phyloP scores from a whole-genome alignment of 2,113 vertebrate species.

The Cheirogaleus medius region DNA sequence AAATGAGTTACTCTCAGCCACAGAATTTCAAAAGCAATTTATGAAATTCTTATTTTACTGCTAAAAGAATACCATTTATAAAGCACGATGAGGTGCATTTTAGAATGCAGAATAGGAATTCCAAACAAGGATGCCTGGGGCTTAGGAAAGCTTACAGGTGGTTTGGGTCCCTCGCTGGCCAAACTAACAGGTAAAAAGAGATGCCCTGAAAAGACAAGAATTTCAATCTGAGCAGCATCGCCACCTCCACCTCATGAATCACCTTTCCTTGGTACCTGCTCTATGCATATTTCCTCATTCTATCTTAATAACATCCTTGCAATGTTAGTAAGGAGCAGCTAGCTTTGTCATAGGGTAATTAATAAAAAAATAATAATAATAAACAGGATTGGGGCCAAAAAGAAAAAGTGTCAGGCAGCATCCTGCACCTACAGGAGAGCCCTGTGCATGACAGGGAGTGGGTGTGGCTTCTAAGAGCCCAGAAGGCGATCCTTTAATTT shows the following conservation, averaged over 20 bases:
- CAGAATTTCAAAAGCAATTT: background rate
- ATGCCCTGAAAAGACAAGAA: background rate
- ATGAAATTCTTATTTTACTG: background rate
- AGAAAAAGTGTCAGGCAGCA: background rate
- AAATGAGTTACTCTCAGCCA: background rate
- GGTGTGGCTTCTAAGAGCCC: background rate
- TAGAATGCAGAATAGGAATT: background rate
- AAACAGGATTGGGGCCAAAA: background rate
- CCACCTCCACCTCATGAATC: no score
- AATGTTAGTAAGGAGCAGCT: background rate
- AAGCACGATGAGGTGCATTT: accelerated
- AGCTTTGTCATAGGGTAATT: background rate
- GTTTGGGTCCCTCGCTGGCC: background rate
- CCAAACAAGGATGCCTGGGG: background rate
- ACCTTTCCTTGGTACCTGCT: no score
- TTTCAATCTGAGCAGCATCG: accelerated
- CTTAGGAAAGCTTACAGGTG: background rate
- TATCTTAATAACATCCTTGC: background rate
- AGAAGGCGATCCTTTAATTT: background rate
- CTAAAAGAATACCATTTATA: background rate
- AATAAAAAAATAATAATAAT: background rate
- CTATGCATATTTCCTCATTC: background rate
- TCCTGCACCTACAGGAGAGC: no score
- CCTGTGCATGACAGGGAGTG: background rate
- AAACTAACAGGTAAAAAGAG: background rate